A percentile compares a stretch with the other conserved stretches of the same genome.
Evolutionary conservation across 2,888 invertebrate genomes (phyloP).

Genomic region (Trissoscelio sp.): DNA sequence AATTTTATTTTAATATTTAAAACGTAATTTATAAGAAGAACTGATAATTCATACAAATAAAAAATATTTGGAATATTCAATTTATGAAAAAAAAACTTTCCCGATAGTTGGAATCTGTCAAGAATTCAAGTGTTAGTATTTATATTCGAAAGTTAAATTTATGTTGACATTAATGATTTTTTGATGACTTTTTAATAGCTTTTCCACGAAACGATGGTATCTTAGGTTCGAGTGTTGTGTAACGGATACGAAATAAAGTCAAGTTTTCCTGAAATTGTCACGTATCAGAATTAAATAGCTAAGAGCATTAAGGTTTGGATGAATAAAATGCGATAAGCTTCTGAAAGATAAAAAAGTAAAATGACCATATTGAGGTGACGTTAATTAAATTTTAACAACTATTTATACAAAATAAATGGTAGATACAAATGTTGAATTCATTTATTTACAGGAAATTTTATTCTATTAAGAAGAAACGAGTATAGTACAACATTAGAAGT

Average conservation of each 20-base stretch:
- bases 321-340: conserved; percentile 37
- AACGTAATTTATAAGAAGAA: too few relatives aligned
- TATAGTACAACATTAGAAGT: too few relatives aligned
- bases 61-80: too few relatives aligned
- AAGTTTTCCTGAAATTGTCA: conserved; percentile 56
- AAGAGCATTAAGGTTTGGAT: conserved; percentile 29
- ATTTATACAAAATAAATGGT: too few relatives aligned
- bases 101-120: conserved; percentile 4
- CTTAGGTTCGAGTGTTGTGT: conserved; percentile 26
- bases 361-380: not conserved
- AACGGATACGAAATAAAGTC: conserved; percentile 61
- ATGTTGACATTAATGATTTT: conserved; percentile 57
- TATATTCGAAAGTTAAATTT: conserved; percentile 25
- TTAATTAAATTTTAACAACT: too few relatives aligned
- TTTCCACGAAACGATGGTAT: conserved; percentile 61
- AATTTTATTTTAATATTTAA: too few relatives aligned
- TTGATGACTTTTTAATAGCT: conserved; percentile 57
- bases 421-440: too few relatives aligned
- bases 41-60: too few relatives aligned
- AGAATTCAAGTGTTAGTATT: conserved; percentile 5
- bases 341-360: conserved; percentile 18
- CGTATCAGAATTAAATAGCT: conserved; percentile 41
- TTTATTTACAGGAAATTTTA: too few relatives aligned
- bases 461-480: too few relatives aligned
- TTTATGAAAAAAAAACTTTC: not conserved